phyloP scores from a whole-genome alignment of 1,140 invertebrate genomes.

The Drosophila malerkotliana region DNA sequence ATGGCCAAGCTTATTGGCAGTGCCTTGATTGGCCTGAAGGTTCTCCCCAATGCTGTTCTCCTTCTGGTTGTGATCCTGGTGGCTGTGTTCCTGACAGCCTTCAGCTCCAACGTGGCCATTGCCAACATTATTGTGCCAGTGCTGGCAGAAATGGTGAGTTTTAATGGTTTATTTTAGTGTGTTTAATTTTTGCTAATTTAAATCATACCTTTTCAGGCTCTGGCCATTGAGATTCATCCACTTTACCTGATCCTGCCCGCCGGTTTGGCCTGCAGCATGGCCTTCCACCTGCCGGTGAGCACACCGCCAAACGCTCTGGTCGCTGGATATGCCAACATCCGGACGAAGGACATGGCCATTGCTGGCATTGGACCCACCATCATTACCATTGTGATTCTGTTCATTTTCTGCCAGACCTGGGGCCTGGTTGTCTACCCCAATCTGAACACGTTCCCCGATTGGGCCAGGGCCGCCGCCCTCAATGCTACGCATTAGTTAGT shows the following conservation, averaged over 20 bases:
- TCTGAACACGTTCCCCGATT: slow-evolving; percentile 80
- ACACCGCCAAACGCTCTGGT: slow-evolving; percentile 98
- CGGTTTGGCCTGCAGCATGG: slow-evolving; percentile 91
- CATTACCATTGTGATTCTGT: slow-evolving; percentile 88
- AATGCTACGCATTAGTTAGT: slow-evolving; percentile 57
- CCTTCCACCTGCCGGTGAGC: slow-evolving; percentile 88
- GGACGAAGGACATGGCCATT: slow-evolving; percentile 90
- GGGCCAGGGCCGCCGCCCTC: slow-evolving; percentile 61
- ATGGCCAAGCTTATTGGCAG: slow-evolving; percentile 90
- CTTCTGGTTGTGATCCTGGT: slow-evolving; percentile 86
- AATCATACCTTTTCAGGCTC: slow-evolving; percentile 74
- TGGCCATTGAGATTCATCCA: slow-evolving; percentile 90
- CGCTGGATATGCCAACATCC: slow-evolving; percentile 91
- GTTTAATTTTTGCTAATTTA: background rate
- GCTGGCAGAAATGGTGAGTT: slow-evolving; percentile 88
- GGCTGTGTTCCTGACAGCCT: slow-evolving; percentile 89
- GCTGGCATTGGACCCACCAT: slow-evolving; percentile 92
- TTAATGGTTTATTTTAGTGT: background rate
- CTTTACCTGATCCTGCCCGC: slow-evolving; percentile 94
- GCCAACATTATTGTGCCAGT: slow-evolving; percentile 93
- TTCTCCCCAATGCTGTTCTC: slow-evolving; percentile 85
- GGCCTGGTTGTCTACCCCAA: slow-evolving; percentile 85
- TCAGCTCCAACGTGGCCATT: slow-evolving; percentile 93
- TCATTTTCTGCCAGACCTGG: slow-evolving; percentile 89
- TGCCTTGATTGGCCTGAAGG: slow-evolving; percentile 86